phyloP scores from a whole-genome alignment of 2,113 vertebrate genomes.

The Peromyscus maniculatus region DNA sequence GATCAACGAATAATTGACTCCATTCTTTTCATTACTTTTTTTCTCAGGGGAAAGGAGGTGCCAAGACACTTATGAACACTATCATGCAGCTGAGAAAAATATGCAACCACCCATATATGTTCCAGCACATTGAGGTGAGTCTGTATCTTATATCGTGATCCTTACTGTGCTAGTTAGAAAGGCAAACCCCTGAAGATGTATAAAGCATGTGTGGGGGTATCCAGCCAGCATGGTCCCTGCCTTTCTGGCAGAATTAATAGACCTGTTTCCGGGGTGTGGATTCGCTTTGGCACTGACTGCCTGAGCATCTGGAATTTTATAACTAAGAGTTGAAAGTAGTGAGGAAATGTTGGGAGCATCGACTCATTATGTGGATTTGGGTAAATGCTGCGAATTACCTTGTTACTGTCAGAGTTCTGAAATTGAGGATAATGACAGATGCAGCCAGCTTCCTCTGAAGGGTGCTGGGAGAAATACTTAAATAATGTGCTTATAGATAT shows the following conservation, averaged over 20 bases:
- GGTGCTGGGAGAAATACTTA: constrained; percentile 16
- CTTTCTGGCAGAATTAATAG: not conserved
- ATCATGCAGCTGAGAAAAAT: constrained; percentile 99
- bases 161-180: not conserved
- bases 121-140: constrained; percentile 96
- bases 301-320: constrained; percentile 63
- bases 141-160: not conserved
- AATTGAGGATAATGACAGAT: constrained; percentile 52
- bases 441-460: not conserved
- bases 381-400: constrained; percentile 50
- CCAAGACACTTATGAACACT: constrained; percentile 99
- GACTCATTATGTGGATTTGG: constrained; percentile 29
- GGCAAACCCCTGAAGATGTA: not conserved
- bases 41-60: constrained; percentile 96
- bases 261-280: not conserved
- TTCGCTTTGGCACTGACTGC: not conserved
- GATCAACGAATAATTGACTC: constrained; percentile 37
- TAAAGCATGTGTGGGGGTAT: not conserved
- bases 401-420: constrained; percentile 19
- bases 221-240: not conserved
- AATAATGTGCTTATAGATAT: constrained; percentile 23
- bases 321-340: constrained; percentile 42
- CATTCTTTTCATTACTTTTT: not conserved
- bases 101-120: constrained; percentile 99
- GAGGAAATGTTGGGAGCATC: constrained; percentile 13